Evolutionary conservation across 1,140 invertebrate genomes (phyloP).

Genomic region (Linepithema humile): DNA sequence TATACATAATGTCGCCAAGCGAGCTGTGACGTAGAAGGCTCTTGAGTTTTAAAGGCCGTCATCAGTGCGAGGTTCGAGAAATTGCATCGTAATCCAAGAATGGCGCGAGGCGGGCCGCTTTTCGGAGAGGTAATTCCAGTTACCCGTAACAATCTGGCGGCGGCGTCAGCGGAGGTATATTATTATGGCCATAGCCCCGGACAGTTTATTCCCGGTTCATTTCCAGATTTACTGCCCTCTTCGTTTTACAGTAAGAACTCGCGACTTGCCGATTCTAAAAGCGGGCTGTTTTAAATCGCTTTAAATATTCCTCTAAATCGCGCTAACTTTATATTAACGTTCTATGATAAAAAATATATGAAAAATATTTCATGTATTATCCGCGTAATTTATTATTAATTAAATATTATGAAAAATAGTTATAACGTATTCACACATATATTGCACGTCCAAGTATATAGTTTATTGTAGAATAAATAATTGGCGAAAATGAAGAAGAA

Average conservation of each 20-base stretch:
- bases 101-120: conserved; percentile 61
- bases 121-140: conserved; percentile 75
- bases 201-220: conserved; percentile 80
- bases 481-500: too few relatives aligned
- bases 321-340: conserved; percentile 1
- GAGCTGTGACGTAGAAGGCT: conserved; percentile 4
- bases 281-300: conserved; percentile 61
- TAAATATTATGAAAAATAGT: too few relatives aligned
- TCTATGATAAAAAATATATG: neutral
- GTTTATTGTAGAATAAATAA: too few relatives aligned
- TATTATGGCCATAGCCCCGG: conserved; percentile 75
- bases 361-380: too few relatives aligned
- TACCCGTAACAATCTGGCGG: conserved; percentile 72
- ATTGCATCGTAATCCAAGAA: conserved; percentile 77
- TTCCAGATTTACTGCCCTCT: conserved; percentile 76
- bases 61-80: conserved; percentile 67
- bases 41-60: conserved; percentile 66
- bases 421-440: too few relatives aligned
- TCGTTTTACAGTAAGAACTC: conserved; percentile 71
- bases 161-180: conserved; percentile 74
- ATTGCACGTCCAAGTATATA: too few relatives aligned
- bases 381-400: too few relatives aligned
- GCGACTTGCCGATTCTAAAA: conserved; percentile 58
- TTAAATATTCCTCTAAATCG: neutral
- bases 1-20: conserved; percentile 41